Conservation (phyloP, 2,113 vertebrate genomes). For the Regulus satrapa region DNA sequence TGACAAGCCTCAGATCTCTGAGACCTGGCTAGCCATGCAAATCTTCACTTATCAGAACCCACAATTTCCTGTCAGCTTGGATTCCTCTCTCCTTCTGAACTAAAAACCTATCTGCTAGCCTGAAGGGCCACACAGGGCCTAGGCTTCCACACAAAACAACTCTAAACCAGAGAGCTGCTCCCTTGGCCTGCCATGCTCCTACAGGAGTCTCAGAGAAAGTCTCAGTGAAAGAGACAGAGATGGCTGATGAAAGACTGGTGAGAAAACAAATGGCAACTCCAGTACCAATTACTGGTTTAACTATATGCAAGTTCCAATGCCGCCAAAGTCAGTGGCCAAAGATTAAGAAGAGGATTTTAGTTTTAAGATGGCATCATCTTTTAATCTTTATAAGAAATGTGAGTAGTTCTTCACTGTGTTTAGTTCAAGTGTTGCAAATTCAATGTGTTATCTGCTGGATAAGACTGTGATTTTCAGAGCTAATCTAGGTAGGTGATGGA, state of each 20-base stretch:
- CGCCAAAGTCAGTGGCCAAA: not conserved
- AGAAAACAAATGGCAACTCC: not conserved
- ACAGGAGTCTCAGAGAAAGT: not conserved
- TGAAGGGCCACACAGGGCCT: not conserved
- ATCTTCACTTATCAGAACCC: not conserved
- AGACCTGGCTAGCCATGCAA: not conserved
- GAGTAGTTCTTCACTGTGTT: not conserved
- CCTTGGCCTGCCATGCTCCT: not conserved
- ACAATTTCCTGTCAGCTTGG: not conserved
- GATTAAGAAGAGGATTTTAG: not conserved
- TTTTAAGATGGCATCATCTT: not conserved
- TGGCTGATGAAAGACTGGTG: not conserved
- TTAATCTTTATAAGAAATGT: slow-evolving; percentile 14
- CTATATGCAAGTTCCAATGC: not conserved
- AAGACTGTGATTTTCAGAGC: not conserved
- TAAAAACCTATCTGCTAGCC: not conserved
- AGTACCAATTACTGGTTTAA: not conserved
- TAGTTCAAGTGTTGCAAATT: not conserved
- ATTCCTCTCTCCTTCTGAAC: not conserved
- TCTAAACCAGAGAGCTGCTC: not conserved
- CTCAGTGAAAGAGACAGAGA: not conserved
- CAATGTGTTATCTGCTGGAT: not conserved
- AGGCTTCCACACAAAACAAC: not conserved
- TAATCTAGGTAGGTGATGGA: not conserved
- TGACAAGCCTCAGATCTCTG: slow-evolving; percentile 19